Conservation (phyloP, 2,797 vertebrate genomes). For the Avahi laniger region DNA sequence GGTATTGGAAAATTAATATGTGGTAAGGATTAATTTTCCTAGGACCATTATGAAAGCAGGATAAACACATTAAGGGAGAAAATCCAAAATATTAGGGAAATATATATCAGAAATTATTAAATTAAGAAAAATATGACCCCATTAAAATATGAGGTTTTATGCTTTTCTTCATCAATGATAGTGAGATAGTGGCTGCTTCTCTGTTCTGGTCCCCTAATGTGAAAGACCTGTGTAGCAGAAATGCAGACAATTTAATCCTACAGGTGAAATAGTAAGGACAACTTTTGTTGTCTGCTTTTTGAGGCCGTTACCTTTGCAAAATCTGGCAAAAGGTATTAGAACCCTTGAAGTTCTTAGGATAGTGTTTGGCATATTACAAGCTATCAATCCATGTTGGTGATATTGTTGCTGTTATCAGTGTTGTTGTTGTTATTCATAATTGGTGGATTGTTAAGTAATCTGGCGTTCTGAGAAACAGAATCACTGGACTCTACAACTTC, state of each 20-base stretch:
- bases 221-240: neutral
- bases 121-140: neutral
- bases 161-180: neutral
- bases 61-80: neutral
- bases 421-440: neutral
- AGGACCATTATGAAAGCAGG: neutral
- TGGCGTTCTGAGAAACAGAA: neutral
- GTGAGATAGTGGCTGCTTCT: neutral
- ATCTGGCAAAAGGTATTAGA: neutral
- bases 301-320: neutral
- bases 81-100: slow-evolving; percentile 44
- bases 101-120: neutral
- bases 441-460: neutral
- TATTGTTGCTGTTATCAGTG: neutral
- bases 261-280: neutral
- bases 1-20: slow-evolving; percentile 20
- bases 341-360: neutral
- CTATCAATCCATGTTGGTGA: neutral
- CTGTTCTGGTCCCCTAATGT: neutral
- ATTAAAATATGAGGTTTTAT: neutral
- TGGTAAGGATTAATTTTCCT: neutral
- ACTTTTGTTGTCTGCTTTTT: neutral
- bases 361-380: neutral
- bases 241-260: neutral
- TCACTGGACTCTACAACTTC: neutral